phyloP scores from a whole-genome alignment of 2,797 vertebrate species.

The Anniella stebbinsi region DNA sequence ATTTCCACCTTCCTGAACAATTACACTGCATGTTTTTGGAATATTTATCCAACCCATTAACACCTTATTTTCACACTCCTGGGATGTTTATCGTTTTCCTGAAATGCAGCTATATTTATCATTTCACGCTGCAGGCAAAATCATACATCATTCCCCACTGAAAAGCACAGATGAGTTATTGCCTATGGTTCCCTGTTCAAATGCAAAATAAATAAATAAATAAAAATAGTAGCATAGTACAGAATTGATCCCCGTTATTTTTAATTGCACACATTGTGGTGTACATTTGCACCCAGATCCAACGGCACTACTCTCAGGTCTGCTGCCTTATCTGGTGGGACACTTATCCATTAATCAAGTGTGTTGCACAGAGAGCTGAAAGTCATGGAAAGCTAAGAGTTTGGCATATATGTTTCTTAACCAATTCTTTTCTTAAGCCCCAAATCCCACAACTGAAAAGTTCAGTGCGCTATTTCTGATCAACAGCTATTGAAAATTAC shows the following conservation, averaged over 20 bases:
- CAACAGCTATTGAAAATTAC: neutral
- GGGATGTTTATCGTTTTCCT: neutral
- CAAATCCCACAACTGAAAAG: neutral
- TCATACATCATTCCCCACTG: too few relatives aligned
- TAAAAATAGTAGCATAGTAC: neutral
- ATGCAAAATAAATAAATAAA: neutral
- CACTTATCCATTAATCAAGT: neutral
- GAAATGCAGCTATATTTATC: too few relatives aligned
- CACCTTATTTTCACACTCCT: neutral
- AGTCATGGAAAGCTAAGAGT: neutral
- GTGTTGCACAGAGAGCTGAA: neutral
- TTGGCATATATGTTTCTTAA: too few relatives aligned
- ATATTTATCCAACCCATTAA: neutral
- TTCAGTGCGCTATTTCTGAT: neutral
- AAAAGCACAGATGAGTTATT: neutral
- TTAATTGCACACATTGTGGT: neutral
- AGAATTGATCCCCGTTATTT: neutral
- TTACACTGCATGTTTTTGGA: neutral
- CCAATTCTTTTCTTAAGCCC: neutral
- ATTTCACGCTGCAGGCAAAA: neutral
- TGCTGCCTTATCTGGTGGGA: neutral
- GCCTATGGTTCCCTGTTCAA: neutral
- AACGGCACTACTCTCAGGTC: neutral
- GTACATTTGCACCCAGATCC: neutral
- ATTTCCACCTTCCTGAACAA: neutral